Evolutionary conservation across 2,797 vertebrate genomes (phyloP).

Genomic region (Bovichtus diacanthus): DNA sequence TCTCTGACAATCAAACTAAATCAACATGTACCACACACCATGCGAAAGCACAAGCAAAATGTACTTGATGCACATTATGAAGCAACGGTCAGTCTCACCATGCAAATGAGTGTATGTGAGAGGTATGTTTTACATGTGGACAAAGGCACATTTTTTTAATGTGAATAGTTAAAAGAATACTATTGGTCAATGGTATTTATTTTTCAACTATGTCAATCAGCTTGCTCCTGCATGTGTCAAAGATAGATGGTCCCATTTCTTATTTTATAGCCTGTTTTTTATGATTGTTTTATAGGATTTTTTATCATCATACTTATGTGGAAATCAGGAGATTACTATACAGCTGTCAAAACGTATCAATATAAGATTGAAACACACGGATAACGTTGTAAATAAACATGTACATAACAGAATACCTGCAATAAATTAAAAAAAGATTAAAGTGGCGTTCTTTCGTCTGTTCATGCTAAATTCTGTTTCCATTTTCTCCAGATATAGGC

Average conservation of each 20-base stretch:
- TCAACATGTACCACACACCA: constrained; percentile 21
- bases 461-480: neutral
- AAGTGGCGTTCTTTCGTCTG: constrained; percentile 33
- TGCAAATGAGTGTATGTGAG: constrained; percentile 32
- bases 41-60: too few species aligned
- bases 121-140: constrained; percentile 58
- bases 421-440: constrained; percentile 81
- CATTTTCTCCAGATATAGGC: neutral
- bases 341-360: constrained; percentile 66
- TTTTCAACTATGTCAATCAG: constrained; percentile 79
- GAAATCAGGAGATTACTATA: constrained; percentile 69
- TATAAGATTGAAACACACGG: constrained; percentile 62
- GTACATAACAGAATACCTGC: constrained; percentile 85
- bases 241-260: constrained; percentile 70
- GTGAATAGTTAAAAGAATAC: constrained; percentile 75
- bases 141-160: constrained; percentile 67
- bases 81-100: constrained; percentile 40
- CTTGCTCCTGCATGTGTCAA: constrained; percentile 74
- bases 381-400: constrained; percentile 85
- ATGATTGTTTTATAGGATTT: constrained; percentile 75
- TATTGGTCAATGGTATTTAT: constrained; percentile 89
- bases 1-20: constrained; percentile 47
- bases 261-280: constrained; percentile 71
- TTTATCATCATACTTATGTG: constrained; percentile 74
- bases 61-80: constrained; percentile 28